Evolutionary conservation across 2,888 invertebrate species (phyloP).

Genomic region (Xylota sylvarum): DNA sequence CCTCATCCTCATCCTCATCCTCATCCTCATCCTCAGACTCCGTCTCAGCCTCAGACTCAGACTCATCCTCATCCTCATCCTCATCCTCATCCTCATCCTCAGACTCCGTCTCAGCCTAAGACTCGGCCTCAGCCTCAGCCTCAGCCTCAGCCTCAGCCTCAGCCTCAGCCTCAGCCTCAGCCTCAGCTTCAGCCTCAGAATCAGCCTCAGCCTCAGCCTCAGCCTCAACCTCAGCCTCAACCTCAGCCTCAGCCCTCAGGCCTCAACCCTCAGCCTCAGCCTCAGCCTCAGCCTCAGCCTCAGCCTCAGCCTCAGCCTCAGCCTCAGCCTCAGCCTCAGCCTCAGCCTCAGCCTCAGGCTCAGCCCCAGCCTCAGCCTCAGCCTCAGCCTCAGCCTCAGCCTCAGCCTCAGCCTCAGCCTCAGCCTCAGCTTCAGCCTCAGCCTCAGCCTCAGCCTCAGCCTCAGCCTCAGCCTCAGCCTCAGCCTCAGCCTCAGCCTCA

Average conservation of each 20-base stretch:
- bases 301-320: neutral
- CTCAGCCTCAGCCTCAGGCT: neutral
- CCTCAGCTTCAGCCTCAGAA: neutral
- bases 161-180: neutral
- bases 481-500: neutral
- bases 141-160: conserved; percentile 5
- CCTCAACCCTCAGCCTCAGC: neutral
- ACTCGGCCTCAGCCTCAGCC: neutral
- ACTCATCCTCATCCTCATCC: conserved; percentile 29
- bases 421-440: neutral
- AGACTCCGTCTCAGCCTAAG: conserved; percentile 10
- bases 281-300: neutral
- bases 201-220: conserved; percentile 1
- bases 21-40: conserved; percentile 12
- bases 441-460: neutral
- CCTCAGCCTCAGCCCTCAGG: neutral
- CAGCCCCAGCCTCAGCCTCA: neutral
- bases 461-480: neutral
- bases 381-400: neutral
- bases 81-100: conserved; percentile 14
- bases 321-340: neutral
- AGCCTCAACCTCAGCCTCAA: neutral
- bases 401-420: neutral
- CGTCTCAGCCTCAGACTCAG: conserved; percentile 9
- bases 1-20: conserved; percentile 14